Conservation (phyloP, 2,797 vertebrate genomes). For the Lepus oiostolus region DNA sequence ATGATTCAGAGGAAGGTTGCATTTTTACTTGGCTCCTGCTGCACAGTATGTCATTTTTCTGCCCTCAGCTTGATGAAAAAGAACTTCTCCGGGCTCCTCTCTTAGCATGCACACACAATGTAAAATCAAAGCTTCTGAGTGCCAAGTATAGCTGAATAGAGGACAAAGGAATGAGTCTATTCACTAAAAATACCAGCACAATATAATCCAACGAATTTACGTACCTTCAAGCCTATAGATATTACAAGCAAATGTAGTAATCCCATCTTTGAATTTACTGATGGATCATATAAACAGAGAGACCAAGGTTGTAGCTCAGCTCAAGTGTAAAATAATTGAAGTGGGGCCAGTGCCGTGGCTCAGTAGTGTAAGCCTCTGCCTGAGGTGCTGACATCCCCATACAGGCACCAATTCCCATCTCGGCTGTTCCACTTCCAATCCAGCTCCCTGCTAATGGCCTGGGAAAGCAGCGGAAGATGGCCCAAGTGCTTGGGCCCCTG, state of each 20-base stretch:
- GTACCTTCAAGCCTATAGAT: not conserved
- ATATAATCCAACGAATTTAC: not conserved
- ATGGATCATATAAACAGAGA: not conserved
- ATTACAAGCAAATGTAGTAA: constrained; percentile 12
- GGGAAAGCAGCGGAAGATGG: too few species aligned
- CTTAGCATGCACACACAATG: not conserved
- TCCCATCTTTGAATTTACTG: not conserved
- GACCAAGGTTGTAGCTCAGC: not conserved
- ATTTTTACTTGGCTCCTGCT: constrained; percentile 46
- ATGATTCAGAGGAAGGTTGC: constrained; percentile 12
- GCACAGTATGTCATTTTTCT: constrained; percentile 43
- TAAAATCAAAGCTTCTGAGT: not conserved
- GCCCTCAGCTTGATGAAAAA: constrained; percentile 36
- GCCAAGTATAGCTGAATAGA: not conserved
- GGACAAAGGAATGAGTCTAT: not conserved
- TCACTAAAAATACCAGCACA: not conserved
- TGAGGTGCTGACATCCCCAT: too few species aligned
- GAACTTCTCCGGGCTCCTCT: not conserved
- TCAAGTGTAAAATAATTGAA: constrained; percentile 3
- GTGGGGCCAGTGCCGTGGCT: too few species aligned
- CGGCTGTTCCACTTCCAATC: too few species aligned
- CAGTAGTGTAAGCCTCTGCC: too few species aligned
- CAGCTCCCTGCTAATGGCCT: too few species aligned
- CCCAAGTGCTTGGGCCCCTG: too few species aligned
- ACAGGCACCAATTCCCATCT: too few species aligned